Conservation (phyloP, 53 echinoderm and acorn worm species). For the Luidia sarsii region DNA sequence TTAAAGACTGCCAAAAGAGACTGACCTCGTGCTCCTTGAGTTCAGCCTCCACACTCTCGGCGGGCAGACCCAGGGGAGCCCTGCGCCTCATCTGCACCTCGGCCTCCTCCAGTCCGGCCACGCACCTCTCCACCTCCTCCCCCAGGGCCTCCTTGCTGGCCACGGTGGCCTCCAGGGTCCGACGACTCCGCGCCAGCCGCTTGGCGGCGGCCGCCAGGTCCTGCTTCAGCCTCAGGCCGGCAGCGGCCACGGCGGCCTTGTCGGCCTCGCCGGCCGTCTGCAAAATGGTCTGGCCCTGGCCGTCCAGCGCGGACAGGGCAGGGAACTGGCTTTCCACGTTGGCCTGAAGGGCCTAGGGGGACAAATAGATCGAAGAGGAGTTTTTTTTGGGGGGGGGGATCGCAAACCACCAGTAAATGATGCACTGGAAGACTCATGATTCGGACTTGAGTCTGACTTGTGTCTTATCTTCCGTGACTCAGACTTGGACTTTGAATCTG, state of each 20-base stretch:
- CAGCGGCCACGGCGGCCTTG: slow-evolving; percentile 51
- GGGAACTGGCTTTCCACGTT: slow-evolving; percentile 56
- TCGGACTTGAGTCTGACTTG: too few species aligned
- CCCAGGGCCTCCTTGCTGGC: slow-evolving; percentile 70
- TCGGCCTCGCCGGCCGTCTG: slow-evolving; percentile 73
- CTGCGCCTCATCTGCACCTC: slow-evolving; percentile 54
- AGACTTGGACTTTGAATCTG: too few species aligned
- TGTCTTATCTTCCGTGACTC: too few species aligned
- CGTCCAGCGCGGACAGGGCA: slow-evolving; percentile 51
- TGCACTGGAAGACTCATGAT: too few species aligned
- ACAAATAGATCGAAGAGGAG: too few species aligned
- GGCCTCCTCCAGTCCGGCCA: slow-evolving; percentile 69
- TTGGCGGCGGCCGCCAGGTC: slow-evolving; percentile 46
- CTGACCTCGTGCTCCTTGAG: slow-evolving; percentile 76
- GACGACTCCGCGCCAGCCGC: slow-evolving; percentile 58
- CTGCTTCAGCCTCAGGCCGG: slow-evolving; percentile 62
- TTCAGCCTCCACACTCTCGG: slow-evolving; percentile 65
- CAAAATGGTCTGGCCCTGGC: slow-evolving; percentile 59
- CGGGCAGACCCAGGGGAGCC: slow-evolving; percentile 60
- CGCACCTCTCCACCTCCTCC: slow-evolving; percentile 67
- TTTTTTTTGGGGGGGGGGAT: too few species aligned
- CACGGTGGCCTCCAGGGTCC: slow-evolving; percentile 62
- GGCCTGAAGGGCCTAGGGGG: slow-evolving; percentile 65
- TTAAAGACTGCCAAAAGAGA: too few species aligned
- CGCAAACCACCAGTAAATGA: too few species aligned